Evolutionary conservation across 2,797 vertebrate genomes (phyloP), one percentile per base, ranked within the genome.

Genomic region (Myripristis murdjan): DNA sequence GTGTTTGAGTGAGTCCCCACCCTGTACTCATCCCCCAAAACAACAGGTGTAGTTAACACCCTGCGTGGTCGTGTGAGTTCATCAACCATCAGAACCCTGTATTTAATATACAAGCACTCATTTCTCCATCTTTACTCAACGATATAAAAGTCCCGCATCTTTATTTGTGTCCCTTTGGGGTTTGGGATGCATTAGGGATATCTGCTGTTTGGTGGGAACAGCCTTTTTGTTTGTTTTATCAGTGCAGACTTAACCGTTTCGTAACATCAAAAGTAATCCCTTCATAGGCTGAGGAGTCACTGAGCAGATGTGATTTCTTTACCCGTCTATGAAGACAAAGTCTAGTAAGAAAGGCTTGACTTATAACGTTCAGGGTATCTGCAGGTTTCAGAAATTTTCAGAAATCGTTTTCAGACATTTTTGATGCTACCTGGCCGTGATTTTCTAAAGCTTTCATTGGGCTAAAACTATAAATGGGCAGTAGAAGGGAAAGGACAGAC

Each of bases 31-130:
- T 72, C 44, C 28, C 1, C 59, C 47, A 81, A 44, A 86, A 85
- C 70, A 88, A 78, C 89, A 89, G 86, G 85, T 90, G 89, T 70
- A 46, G 70, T 24, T 24, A 56, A 70, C 57, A 52, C 51, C 53
- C 52, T 67, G 63, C 33, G 23, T 74, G 64, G 70, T 64, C 1
- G 7, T 11, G 54, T 33, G 16, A n/a, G 16, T 4, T 37, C 55
- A 39, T 14, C 6, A 15, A 15, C 22, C 46, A 54, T 22, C 18
- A 20, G 18, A 46, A 18, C 26, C 20, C 55, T 10, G 39, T 18
- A 35, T 18, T 46, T 9, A 79, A 70, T 41, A 58, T 26, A 64
- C 28, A 70, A 79, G 14, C 16, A 11, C 24, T 28, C 16, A 26
- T 5, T 49, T 43, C 58, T 8, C 20, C 43, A 39, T 63, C 47